Conservation (phyloP, 2,888 invertebrate genomes). For the Tenthredo amoena region DNA sequence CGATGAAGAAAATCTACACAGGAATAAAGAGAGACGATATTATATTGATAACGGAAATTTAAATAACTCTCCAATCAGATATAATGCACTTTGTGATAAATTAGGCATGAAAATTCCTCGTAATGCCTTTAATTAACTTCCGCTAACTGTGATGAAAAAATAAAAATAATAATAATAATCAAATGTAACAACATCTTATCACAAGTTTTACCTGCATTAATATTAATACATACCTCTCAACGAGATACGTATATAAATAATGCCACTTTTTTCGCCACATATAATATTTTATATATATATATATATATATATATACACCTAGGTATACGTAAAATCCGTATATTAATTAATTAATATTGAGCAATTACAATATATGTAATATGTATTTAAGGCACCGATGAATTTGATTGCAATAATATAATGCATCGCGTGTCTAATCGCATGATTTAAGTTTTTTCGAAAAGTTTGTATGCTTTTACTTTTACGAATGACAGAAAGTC, state of each 20-base stretch:
- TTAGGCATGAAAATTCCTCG: not conserved
- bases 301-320: not conserved
- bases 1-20: not conserved
- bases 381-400: conserved; percentile 17
- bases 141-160: not conserved
- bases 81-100: not conserved
- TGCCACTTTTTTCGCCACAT: conserved; percentile 21
- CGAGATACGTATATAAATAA: conserved; percentile 26
- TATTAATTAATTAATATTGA: conserved; percentile 34
- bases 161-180: not conserved
- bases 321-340: not conserved
- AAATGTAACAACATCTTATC: conserved; percentile 32
- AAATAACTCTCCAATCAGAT: not conserved
- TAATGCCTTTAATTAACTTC: not conserved
- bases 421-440: not conserved
- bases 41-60: not conserved
- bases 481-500: too few relatives aligned
- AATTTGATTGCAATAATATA: conserved; percentile 18
- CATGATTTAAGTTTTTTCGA: too few relatives aligned
- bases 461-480: too few relatives aligned
- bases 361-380: conserved; percentile 33
- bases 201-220: conserved; percentile 49
- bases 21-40: not conserved
- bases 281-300: not conserved
- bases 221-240: conserved; percentile 8